phyloP scores from a whole-genome alignment of 2,888 invertebrate species.

The Microctonus hyperodae region DNA sequence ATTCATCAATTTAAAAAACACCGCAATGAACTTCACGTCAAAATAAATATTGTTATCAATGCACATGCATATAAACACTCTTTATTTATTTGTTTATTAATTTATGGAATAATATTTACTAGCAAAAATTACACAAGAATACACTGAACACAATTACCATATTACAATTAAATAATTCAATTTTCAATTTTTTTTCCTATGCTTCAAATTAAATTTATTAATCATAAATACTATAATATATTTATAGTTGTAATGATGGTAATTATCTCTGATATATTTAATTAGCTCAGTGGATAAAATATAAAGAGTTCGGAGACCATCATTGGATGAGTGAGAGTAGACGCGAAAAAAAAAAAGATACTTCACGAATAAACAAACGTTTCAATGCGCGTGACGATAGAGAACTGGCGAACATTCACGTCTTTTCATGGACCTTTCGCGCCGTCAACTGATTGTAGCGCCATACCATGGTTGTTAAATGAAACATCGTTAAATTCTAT shows the following conservation, averaged over 20 bases:
- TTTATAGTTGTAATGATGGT: not conserved
- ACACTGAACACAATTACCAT: not conserved
- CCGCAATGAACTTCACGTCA: not conserved
- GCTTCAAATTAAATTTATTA: not conserved
- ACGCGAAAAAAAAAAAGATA: not conserved
- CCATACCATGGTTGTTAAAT: constrained; percentile 30
- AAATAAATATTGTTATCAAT: constrained; percentile 2
- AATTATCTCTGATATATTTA: no score
- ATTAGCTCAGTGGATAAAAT: not conserved
- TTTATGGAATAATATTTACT: no score
- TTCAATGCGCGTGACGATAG: constrained; percentile 38
- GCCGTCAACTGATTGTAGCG: constrained; percentile 33
- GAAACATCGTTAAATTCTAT: constrained; percentile 37
- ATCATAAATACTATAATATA: no score
- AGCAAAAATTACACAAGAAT: not conserved
- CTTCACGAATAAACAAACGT: not conserved
- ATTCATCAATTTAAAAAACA: not conserved
- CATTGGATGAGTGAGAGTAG: not conserved
- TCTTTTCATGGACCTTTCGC: constrained; percentile 33
- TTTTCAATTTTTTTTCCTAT: not conserved
- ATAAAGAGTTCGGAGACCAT: not conserved
- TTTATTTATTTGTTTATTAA: no score
- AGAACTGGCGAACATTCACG: constrained; percentile 37
- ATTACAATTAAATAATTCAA: not conserved
- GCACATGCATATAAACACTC: not conserved